Base-by-base conservation (phyloP, 2,888 invertebrate genomes). In the Diabrotica balteata region DNA sequence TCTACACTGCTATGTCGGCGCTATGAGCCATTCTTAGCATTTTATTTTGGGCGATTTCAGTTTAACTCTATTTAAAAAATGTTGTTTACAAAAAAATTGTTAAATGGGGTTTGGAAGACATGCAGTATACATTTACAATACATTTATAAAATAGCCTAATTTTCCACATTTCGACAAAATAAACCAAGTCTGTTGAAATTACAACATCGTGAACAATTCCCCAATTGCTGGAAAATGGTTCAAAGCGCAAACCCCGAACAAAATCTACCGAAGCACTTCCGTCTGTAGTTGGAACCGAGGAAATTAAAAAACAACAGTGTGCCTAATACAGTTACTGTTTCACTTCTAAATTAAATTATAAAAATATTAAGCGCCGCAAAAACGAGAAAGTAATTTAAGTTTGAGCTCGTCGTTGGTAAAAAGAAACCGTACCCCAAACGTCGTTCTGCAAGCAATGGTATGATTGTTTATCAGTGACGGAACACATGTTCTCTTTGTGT, bases 301-400 rank as follows among this genome's bases (percentile, higher is more conserved):
- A 47, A 47, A 59, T 59, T 59, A 59, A 47, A 55, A 59, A 47
- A 46, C 49, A 59, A 47, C 47, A 59, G 17, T 9, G 9, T 44
- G 11, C 46, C 8, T 44, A 45, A 59, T 47, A 47, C 22, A 59
- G 8, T 59, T 59, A 55, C 42, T 47, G 32, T 32, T 59, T 47
- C 47, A 46, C 9, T 47, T 59, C 7, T 9, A 59, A 59, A 59
- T 59, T 59, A 7, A 49, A 59, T 59, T 59, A 59, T 59, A 47
- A 59, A 22, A 47, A 59, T 59, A 32, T 22, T 59, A 22, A 17
- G 49, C 7, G 7, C 8, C 55, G 3, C 10, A 10, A 55, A 55
- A 32, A 53, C 17, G 43, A 8, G 44, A 55, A 55, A n/a, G 55
- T 55, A 55, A 55, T 55, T 53, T 53, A 22, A 9, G 9, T 53